phyloP scores from a whole-genome alignment of 1,140 invertebrate genomes.

The Brachionus rotundiformis region DNA sequence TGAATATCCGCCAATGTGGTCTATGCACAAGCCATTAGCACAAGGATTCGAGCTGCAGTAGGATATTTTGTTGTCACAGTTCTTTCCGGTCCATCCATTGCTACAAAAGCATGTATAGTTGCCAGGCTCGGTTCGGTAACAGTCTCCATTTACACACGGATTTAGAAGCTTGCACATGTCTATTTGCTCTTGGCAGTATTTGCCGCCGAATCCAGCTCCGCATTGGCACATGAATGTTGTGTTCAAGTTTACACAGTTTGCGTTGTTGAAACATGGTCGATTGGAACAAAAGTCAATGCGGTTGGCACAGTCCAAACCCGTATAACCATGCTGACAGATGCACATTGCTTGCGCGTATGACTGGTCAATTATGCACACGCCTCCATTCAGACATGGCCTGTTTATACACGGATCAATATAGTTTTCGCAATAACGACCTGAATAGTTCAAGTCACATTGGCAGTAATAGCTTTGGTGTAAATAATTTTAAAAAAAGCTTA shows the following conservation, averaged over 20 bases:
- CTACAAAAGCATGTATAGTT: constrained; percentile 36
- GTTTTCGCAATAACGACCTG: constrained; percentile 77
- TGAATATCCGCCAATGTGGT: constrained; percentile 53
- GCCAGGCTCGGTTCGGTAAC: not conserved
- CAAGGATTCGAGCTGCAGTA: constrained; percentile 50
- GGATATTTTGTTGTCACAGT: constrained; percentile 31
- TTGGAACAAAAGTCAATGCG: not conserved
- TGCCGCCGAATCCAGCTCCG: not conserved
- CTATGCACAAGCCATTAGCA: constrained; percentile 51
- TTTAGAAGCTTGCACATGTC: not conserved
- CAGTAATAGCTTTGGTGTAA: constrained; percentile 28
- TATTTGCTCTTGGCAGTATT: constrained; percentile 26
- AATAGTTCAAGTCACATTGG: constrained; percentile 15
- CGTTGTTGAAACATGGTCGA: constrained; percentile 57
- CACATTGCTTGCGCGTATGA: not conserved
- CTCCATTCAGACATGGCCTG: constrained; percentile 22
- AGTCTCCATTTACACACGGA: constrained; percentile 33
- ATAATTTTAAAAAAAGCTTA: too few species aligned
- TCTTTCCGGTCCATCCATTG: constrained; percentile 35
- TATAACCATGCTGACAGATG: constrained; percentile 14
- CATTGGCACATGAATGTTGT: constrained; percentile 19
- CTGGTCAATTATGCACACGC: not conserved
- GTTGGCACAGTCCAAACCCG: constrained; percentile 11
- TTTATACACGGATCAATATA: not conserved
- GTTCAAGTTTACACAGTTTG: constrained; percentile 25